These are phyloP conservation scores for Sebastes reedi DNA, from an alignment of 2,797 vertebrate species.

Conservation along the genomic window DNA sequence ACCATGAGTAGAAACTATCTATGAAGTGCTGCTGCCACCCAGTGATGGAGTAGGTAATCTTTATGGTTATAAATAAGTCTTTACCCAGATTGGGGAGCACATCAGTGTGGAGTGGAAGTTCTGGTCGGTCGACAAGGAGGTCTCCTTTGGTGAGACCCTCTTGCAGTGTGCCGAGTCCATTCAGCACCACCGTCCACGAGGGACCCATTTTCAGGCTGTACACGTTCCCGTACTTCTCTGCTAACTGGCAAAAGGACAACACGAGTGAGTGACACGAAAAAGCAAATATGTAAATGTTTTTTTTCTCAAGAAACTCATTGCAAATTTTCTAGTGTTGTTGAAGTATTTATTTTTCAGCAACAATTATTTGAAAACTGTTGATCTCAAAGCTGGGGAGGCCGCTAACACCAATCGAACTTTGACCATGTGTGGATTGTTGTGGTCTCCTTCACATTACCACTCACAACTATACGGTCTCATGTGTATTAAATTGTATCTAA, in stretches of 20 bases:
- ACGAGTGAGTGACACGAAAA: neutral
- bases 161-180: conserved; percentile 22
- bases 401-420: neutral
- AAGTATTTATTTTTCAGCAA: neutral
- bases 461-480: neutral
- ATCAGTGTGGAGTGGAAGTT: fast-evolving
- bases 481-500: neutral
- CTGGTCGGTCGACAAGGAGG: conserved; percentile 60
- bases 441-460: neutral
- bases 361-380: neutral
- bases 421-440: neutral
- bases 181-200: conserved; percentile 31
- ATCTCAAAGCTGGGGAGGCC: neutral
- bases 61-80: neutral
- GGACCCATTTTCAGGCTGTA: conserved; percentile 10
- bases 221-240: conserved; percentile 74
- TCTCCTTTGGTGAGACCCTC: conserved; percentile 64
- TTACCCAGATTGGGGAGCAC: neutral
- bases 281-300: neutral
- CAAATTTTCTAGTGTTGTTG: neutral
- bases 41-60: neutral
- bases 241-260: conserved; percentile 51
- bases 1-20: neutral
- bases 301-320: neutral
- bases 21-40: neutral